Evolutionary conservation across 2,113 vertebrate species (phyloP), one percentile per base, ranked within the genome.

Genomic region (Phyllostomus discolor): DNA sequence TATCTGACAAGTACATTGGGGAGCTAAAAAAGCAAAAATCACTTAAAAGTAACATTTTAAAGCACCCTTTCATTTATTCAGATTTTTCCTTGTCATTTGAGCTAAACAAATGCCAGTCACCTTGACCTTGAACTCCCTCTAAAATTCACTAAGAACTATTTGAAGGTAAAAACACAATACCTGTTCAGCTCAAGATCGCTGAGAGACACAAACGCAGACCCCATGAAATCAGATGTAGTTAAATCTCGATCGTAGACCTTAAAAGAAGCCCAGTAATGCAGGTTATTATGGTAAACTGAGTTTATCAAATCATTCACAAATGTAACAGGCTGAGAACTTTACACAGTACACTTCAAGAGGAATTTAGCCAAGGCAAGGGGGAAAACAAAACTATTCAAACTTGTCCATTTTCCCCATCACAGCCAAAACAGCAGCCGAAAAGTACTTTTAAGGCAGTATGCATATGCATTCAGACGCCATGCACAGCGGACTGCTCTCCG

Each of bases 191-290:
- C 99, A 72, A 99, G 98, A 72, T 99, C 98, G 50, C 96, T 94
- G 46, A 99, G 97, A 0, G 54, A 12, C 88, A 99, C 97, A 52
- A 90, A 97, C 17, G 99, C 98, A 2, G 99, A 99, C 7, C 99
- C 99, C 99, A 99, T 99, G 98, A 99, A 99, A 91, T 99, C 99
- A 82, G 99, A 99, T 2, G 98, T 98, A 5, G 99, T 99, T 91
- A 99, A 98, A 83, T 99, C 99, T 95, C 99, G 99, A 98, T 99
- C 99, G 2, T 99, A 99, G 9, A 99, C 99, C 99, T 99, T 99
- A 84, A 46, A 33, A 92, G 52, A 94, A 50, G 79, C 10, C 4
- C 90, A 76, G 70, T 4, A 92, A 78, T 8, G 41, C 26, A 82
- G 46, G 90, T 54, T 67, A 59, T 93, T 52, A 85, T 10, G 73